phyloP scores from a whole-genome alignment of 2,113 vertebrate species.

The Sterna hirundo region DNA sequence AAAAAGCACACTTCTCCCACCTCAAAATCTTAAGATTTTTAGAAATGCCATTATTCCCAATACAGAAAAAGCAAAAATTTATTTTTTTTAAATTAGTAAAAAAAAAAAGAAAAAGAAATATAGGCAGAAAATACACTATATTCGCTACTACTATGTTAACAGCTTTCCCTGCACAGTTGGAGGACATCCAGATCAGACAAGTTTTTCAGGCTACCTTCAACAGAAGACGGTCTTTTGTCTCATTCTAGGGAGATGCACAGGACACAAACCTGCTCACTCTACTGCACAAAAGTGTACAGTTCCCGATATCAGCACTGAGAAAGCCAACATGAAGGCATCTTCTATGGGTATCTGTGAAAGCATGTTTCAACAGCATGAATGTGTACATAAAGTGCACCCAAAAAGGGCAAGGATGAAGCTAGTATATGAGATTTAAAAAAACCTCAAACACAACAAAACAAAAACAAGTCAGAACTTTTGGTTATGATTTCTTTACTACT shows the following conservation, averaged over 20 bases:
- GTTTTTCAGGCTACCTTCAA: background rate
- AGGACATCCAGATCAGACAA: background rate
- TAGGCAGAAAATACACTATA: background rate
- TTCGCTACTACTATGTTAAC: background rate
- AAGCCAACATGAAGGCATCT: background rate
- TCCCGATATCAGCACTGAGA: background rate
- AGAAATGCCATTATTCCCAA: background rate
- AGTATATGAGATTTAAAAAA: background rate
- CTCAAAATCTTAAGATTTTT: background rate
- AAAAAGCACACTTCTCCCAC: background rate
- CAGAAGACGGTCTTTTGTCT: background rate
- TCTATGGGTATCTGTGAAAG: background rate
- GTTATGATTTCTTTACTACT: background rate
- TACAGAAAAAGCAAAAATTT: background rate
- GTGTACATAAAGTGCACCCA: background rate
- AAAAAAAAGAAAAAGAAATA: background rate
- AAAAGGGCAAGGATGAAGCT: background rate
- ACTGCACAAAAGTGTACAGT: background rate
- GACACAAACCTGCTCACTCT: background rate
- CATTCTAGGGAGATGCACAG: background rate
- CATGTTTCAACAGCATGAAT: background rate
- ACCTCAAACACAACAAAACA: background rate
- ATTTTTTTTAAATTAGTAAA: background rate
- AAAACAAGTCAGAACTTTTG: background rate
- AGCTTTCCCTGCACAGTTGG: background rate